Evolutionary conservation across 2,888 invertebrate species (phyloP).

Genomic region (Heliconius charithonia): DNA sequence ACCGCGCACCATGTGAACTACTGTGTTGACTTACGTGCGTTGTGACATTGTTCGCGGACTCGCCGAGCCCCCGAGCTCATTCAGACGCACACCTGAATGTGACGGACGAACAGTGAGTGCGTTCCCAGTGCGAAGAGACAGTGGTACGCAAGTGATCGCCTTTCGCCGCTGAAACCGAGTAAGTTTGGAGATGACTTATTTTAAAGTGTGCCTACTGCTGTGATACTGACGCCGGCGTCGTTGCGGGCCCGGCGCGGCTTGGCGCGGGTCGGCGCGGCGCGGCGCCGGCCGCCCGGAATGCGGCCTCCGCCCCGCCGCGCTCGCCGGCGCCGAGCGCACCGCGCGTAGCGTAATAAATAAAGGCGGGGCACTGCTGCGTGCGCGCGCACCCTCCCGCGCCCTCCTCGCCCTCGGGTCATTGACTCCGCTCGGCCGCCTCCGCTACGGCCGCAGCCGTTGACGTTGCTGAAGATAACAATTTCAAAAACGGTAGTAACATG

Average conservation of each 20-base stretch:
- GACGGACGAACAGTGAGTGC: constrained; percentile 71
- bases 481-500: constrained; percentile 63
- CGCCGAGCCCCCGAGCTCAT: constrained; percentile 35
- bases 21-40: constrained; percentile 65
- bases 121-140: constrained; percentile 66
- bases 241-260: constrained; percentile 63
- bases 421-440: constrained; percentile 68
- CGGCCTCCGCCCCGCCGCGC: constrained; percentile 65
- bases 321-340: constrained; percentile 62
- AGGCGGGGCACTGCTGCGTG: constrained; percentile 83
- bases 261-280: constrained; percentile 72
- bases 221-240: constrained; percentile 55
- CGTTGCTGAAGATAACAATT: constrained; percentile 72
- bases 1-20: constrained; percentile 79
- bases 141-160: constrained; percentile 73
- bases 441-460: constrained; percentile 62
- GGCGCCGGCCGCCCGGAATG: constrained; percentile 80
- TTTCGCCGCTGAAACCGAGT: constrained; percentile 64
- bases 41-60: constrained; percentile 48
- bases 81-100: constrained; percentile 50
- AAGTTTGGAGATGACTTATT: constrained; percentile 77
- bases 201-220: constrained; percentile 69
- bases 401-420: constrained; percentile 78
- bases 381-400: constrained; percentile 82
- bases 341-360: constrained; percentile 83